Evolutionary conservation across 2,113 vertebrate genomes (phyloP).

Genomic region (Egretta garzetta): DNA sequence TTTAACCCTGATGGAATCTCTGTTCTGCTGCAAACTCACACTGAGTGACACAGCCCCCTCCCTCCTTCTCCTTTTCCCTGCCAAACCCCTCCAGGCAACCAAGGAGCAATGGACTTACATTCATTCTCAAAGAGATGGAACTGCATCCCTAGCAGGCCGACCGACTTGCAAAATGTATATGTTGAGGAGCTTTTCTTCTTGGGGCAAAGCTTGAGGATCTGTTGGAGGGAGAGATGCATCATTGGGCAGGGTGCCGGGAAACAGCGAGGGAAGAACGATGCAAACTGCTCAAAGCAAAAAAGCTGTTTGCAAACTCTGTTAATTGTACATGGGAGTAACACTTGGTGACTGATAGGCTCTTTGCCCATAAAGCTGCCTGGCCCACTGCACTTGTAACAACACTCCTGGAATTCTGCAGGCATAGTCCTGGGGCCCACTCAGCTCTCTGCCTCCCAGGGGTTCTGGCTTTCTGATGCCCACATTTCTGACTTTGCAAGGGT

Average conservation of each 20-base stretch:
- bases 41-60: background rate
- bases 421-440: background rate
- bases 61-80: background rate
- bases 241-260: background rate
- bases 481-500: background rate
- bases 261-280: background rate
- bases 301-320: background rate
- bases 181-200: conserved; percentile 98
- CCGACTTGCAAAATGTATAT: conserved; percentile 95
- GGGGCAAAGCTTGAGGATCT: conserved; percentile 97
- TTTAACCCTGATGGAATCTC: background rate
- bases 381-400: background rate
- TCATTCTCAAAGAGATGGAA: conserved; percentile 98
- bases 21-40: background rate
- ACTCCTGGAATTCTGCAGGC: background rate
- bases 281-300: background rate
- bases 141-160: conserved; percentile 94
- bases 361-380: background rate
- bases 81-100: background rate
- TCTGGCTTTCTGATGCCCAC: background rate
- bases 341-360: background rate
- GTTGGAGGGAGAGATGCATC: background rate
- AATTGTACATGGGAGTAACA: background rate
- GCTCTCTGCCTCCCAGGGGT: background rate
- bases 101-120: conserved; percentile 80